phyloP scores from a whole-genome alignment of 2,888 invertebrate genomes.

The Bugula neritina region DNA sequence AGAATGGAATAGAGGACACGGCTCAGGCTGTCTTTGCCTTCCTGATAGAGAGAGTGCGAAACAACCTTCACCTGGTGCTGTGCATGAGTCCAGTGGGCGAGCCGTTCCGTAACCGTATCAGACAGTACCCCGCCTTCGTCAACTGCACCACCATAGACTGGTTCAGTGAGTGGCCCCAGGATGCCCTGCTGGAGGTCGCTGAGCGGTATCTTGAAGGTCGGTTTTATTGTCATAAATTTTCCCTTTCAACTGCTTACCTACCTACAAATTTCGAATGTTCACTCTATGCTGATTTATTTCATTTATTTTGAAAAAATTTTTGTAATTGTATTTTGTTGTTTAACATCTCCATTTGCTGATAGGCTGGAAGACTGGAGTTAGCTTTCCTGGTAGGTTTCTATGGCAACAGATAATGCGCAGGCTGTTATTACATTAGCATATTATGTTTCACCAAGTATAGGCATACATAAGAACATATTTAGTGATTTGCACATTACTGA shows the following conservation, averaged over 20 bases:
- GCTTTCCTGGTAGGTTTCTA: slow-evolving; percentile 10
- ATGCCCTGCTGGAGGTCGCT: slow-evolving; percentile 82
- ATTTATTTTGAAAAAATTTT: no score
- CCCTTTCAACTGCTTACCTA: no score
- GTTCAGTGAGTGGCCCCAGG: slow-evolving; percentile 82
- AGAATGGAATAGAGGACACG: slow-evolving; percentile 51
- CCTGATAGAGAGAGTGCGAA: slow-evolving; percentile 69
- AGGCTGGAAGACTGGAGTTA: slow-evolving; percentile 24
- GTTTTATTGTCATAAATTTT: no score
- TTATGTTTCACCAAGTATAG: no score
- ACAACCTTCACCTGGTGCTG: slow-evolving; percentile 72
- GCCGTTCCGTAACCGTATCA: slow-evolving; percentile 72
- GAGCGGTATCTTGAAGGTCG: slow-evolving; percentile 66
- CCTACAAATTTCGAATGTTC: no score
- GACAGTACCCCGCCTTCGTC: slow-evolving; percentile 80
- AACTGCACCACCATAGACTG: slow-evolving; percentile 84
- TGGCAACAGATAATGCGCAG: neutral
- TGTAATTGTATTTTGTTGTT: no score
- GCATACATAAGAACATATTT: no score
- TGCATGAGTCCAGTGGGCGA: slow-evolving; percentile 86
- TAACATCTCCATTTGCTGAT: no score
- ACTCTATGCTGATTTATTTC: no score
- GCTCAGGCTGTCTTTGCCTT: slow-evolving; percentile 65
- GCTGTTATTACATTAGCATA: neutral
- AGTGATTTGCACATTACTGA: no score